phyloP scores from a whole-genome alignment of 2,888 invertebrate species.

The Melanostoma scalare region DNA sequence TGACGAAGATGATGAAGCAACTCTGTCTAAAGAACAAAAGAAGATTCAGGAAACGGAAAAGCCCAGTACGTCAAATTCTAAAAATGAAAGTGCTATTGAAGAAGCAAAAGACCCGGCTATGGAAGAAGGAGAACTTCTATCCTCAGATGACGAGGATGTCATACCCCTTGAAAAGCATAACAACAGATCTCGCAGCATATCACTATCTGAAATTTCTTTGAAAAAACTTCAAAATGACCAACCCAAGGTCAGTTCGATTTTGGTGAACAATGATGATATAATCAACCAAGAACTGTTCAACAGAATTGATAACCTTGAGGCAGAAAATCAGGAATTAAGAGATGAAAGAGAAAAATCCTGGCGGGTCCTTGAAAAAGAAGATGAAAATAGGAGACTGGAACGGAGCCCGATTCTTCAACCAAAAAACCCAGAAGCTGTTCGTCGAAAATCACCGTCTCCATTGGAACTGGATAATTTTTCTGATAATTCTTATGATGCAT shows the following conservation, averaged over 20 bases:
- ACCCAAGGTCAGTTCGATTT: neutral
- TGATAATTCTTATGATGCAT: slow-evolving; percentile 7
- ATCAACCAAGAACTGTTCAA: slow-evolving; percentile 40
- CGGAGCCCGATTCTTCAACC: slow-evolving; percentile 15
- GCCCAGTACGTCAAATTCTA: too few species aligned
- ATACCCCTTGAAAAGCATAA: neutral
- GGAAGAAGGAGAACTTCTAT: slow-evolving; percentile 48
- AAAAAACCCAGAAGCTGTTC: slow-evolving; percentile 20
- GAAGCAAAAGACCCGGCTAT: too few species aligned
- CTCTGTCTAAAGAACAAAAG: neutral
- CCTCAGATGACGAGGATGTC: slow-evolving; percentile 20
- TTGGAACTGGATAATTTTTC: neutral
- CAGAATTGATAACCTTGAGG: slow-evolving; percentile 40
- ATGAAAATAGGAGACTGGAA: neutral
- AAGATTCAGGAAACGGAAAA: neutral
- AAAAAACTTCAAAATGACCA: neutral
- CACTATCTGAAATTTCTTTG: slow-evolving; percentile 19
- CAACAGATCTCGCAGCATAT: neutral
- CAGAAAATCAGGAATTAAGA: neutral
- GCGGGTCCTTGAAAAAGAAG: slow-evolving; percentile 1
- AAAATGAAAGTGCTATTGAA: too few species aligned
- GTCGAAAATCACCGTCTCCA: slow-evolving; percentile 7
- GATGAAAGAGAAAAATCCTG: neutral
- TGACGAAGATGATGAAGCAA: slow-evolving; percentile 43
- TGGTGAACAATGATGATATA: slow-evolving; percentile 18